phyloP scores from a whole-genome alignment of 2,888 invertebrate genomes.

The Baronia brevicornis region DNA sequence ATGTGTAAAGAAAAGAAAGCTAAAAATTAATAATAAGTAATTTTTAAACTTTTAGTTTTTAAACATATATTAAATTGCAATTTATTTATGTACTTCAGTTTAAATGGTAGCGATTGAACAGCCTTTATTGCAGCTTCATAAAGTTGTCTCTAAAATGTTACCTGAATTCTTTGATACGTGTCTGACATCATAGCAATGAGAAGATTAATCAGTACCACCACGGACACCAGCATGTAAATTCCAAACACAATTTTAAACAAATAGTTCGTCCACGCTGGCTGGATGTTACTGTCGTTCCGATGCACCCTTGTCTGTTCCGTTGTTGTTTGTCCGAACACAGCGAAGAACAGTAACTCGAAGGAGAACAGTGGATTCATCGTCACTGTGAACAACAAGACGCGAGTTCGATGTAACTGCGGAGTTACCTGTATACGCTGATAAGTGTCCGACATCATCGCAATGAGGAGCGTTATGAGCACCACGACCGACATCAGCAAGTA shows the following conservation, averaged over 20 bases:
- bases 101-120: neutral
- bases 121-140: constrained; percentile 1
- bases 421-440: constrained; percentile 99
- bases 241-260: constrained; percentile 92
- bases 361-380: constrained; percentile 93
- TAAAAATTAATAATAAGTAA: too few species aligned
- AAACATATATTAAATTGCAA: neutral
- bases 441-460: constrained; percentile 99
- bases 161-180: constrained; percentile 99
- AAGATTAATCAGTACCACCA: constrained; percentile 98
- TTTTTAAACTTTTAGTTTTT: too few species aligned
- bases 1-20: too few species aligned
- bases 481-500: constrained; percentile 99
- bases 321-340: constrained; percentile 96
- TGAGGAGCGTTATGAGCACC: constrained; percentile 98
- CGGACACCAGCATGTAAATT: constrained; percentile 98
- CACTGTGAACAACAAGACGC: constrained; percentile 83
- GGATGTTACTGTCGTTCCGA: constrained; percentile 77
- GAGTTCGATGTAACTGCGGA: constrained; percentile 48
- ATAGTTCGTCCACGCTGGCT: constrained; percentile 89
- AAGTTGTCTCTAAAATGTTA: constrained; percentile 47
- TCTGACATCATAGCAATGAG: constrained; percentile 99
- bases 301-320: constrained; percentile 83
- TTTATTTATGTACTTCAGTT: neutral
- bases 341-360: constrained; percentile 98